Conservation (phyloP, 1,140 invertebrate species). For the Papilio xuthus region DNA sequence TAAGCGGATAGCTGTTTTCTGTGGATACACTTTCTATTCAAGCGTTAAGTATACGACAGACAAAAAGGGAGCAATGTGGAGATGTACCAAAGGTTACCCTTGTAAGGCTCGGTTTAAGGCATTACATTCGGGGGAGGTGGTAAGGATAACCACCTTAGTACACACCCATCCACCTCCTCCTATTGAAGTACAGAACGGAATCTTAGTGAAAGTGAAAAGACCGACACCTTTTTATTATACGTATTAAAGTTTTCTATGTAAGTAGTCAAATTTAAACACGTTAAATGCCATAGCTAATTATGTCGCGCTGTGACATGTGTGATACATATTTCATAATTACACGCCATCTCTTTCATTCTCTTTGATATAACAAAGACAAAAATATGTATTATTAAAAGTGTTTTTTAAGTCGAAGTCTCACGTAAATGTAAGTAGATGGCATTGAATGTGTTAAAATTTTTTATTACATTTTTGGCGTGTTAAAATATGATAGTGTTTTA, state of each 20-base stretch:
- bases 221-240: conserved; percentile 22
- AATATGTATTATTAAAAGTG: no score
- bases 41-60: conserved; percentile 42
- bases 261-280: background rate
- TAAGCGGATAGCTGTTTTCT: conserved; percentile 51
- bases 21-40: conserved; percentile 54
- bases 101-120: conserved; percentile 61
- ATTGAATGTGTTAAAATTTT: background rate
- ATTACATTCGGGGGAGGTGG: conserved; percentile 41
- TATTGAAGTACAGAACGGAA: conserved; percentile 48
- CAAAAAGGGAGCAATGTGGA: conserved; percentile 51
- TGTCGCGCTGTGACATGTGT: background rate
- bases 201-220: conserved; percentile 48
- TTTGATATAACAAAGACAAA: no score
- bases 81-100: conserved; percentile 57
- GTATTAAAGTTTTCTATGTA: background rate
- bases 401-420: no score
- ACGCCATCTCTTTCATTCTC: no score
- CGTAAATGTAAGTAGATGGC: background rate
- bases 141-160: conserved; percentile 47
- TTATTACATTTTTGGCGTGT: background rate
- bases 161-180: conserved; percentile 53
- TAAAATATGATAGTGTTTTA: background rate
- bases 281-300: no score
- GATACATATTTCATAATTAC: background rate